phyloP scores from a whole-genome alignment of 2,888 invertebrate genomes.

The Apocheima hispidaria region DNA sequence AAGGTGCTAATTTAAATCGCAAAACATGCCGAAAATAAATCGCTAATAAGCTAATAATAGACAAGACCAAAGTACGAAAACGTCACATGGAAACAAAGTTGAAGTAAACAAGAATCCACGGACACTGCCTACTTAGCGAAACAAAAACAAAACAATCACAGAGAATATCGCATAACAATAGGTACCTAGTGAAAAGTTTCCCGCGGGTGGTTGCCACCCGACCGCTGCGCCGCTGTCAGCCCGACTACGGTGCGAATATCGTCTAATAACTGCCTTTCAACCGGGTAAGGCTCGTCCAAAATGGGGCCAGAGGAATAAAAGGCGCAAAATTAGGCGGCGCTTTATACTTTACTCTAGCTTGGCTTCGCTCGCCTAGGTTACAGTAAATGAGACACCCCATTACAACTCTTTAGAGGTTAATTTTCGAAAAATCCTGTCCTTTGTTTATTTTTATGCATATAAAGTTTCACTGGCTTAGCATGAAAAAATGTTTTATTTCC shows the following conservation, averaged over 20 bases:
- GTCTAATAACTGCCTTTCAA: slow-evolving; percentile 64
- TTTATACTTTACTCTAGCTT: not conserved
- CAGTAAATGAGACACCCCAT: too few species aligned
- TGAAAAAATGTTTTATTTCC: too few species aligned
- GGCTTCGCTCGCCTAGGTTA: too few species aligned
- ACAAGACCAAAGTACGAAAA: slow-evolving; percentile 5
- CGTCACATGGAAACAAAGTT: slow-evolving; percentile 28
- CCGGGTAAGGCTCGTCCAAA: slow-evolving; percentile 56
- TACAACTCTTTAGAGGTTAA: too few species aligned
- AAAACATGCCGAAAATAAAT: not conserved
- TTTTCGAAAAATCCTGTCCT: too few species aligned
- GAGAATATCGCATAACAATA: slow-evolving; percentile 34
- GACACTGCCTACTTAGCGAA: slow-evolving; percentile 28
- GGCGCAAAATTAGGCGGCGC: slow-evolving; percentile 26
- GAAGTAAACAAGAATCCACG: slow-evolving; percentile 18
- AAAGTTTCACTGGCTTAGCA: too few species aligned
- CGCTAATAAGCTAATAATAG: not conserved
- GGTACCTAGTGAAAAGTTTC: slow-evolving; percentile 50
- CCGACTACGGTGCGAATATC: slow-evolving; percentile 65
- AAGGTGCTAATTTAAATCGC: not conserved
- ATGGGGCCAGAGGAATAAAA: slow-evolving; percentile 42
- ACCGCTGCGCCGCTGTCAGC: slow-evolving; percentile 61
- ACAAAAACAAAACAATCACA: slow-evolving; percentile 40
- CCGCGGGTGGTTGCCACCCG: slow-evolving; percentile 50
- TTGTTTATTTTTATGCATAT: too few species aligned